Base-by-base conservation (phyloP, 2,113 vertebrate genomes). In the Peromyscus polionotus region DNA sequence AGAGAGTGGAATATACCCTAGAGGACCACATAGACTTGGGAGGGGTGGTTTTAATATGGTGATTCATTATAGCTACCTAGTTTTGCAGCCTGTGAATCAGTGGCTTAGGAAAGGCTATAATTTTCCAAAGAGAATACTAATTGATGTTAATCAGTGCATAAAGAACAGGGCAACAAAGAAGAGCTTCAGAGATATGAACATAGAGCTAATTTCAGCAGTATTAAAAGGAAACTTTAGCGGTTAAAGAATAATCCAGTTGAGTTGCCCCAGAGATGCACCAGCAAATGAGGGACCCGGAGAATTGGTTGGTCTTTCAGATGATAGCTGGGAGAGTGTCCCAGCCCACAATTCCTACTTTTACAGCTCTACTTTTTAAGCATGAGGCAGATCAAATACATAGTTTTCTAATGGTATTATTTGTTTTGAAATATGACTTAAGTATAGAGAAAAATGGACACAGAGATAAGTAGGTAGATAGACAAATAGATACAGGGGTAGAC, bases 361-460 rank as follows among this genome's bases (percentile, higher is more conserved):
- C 57, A 3, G 31, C 11, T 84, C 12, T 1, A 72, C 33, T 73
- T 59, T 17, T 28, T 59, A 88, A 88, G 51, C 14, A 75, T 14
- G 80, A 48, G 0, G 14, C 7, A 63, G 42, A n/a, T 54, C 31
- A n/a, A 59, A 28, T 68, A 24, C 73, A 4, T 86, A 65, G 63
- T 89, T 94, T 39, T 88, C 19, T 90, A 61, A 26, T 65, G 45
- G 3, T 36, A 54, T 45, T 28, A 22, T 48, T 90, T 75, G 28
- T 85, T 93, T 80, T 85, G 11, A 7, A 89, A 97, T 68, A 93
- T 75, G 22, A 1, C 20, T 88, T 79, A 93, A 70, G 24, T 83
- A 3, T 28, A 85, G 54, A 76, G 26, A 59, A 14, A 22, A 59
- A 61, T 24, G 65, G 68, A 70, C 54, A 36, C 26, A 51, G 13